Conservation (phyloP, 2,797 vertebrate species). For the Falco peregrinus region DNA sequence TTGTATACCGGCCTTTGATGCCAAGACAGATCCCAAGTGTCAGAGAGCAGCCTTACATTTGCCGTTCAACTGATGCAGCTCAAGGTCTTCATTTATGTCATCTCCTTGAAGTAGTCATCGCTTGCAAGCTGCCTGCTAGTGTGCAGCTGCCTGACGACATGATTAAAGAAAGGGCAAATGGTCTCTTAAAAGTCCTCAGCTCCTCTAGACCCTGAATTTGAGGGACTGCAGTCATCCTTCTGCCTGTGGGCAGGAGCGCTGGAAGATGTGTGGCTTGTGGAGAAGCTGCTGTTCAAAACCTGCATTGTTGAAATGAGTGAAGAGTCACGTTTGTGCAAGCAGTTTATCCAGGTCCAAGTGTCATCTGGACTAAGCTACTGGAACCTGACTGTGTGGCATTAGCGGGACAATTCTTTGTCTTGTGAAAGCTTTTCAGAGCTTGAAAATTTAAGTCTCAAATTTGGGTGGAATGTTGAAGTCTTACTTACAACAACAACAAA, state of each 20-base stretch:
- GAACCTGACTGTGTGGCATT: not conserved
- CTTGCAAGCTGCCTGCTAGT: not conserved
- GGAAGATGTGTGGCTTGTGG: not conserved
- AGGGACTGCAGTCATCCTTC: not conserved
- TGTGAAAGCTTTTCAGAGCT: conserved; percentile 1
- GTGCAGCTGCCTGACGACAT: not conserved
- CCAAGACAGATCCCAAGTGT: conserved; percentile 13
- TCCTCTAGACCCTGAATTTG: not conserved
- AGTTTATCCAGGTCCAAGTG: not conserved
- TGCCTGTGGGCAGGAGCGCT: not conserved
- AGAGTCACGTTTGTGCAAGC: not conserved
- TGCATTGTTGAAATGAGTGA: not conserved
- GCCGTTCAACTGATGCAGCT: not conserved
- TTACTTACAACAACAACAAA: not conserved
- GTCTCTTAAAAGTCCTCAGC: not conserved
- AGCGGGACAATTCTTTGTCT: not conserved
- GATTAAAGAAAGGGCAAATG: not conserved
- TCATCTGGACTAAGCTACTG: not conserved
- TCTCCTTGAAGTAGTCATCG: not conserved
- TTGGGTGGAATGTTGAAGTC: not conserved
- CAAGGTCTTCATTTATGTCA: not conserved
- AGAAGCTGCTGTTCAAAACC: not conserved
- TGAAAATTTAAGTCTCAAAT: not conserved
- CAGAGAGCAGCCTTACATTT: not conserved
- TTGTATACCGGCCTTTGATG: not conserved